Conservation (phyloP, 2,888 invertebrate genomes). For the Lissocephala sabroskyi region DNA sequence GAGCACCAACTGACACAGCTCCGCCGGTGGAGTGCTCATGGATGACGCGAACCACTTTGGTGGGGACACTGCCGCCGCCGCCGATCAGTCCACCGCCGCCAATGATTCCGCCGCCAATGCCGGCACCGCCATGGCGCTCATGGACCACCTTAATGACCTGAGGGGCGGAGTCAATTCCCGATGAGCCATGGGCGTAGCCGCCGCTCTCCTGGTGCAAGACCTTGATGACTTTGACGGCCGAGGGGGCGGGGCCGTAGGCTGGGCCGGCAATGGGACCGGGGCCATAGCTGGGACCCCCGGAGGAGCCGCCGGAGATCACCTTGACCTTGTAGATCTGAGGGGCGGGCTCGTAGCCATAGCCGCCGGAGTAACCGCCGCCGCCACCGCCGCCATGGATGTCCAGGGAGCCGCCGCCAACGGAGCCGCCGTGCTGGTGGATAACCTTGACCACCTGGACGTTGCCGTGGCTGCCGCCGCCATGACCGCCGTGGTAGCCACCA, state of each 20-base stretch:
- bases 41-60: conserved; percentile 59
- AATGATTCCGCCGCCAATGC: conserved; percentile 1
- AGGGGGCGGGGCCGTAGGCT: background rate
- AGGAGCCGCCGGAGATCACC: conserved; percentile 42
- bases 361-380: conserved; percentile 36
- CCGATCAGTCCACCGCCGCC: conserved; percentile 7
- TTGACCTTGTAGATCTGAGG: conserved; percentile 51
- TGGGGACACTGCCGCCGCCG: conserved; percentile 18
- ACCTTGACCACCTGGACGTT: conserved; percentile 15
- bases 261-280: background rate
- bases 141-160: conserved; percentile 37
- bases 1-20: background rate
- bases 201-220: conserved; percentile 49
- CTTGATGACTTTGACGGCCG: conserved; percentile 49
- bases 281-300: conserved; percentile 15
- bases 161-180: background rate
- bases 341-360: conserved; percentile 38
- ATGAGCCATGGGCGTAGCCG: no score
- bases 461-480: conserved; percentile 11
- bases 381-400: conserved; percentile 33
- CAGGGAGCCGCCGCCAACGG: conserved; percentile 19
- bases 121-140: conserved; percentile 30
- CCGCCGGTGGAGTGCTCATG: conserved; percentile 43
- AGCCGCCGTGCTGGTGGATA: conserved; percentile 23
- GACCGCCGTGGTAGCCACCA: conserved; percentile 11